Evolutionary conservation across 1,140 invertebrate genomes (phyloP).

Genomic region (Atta cephalotes): DNA sequence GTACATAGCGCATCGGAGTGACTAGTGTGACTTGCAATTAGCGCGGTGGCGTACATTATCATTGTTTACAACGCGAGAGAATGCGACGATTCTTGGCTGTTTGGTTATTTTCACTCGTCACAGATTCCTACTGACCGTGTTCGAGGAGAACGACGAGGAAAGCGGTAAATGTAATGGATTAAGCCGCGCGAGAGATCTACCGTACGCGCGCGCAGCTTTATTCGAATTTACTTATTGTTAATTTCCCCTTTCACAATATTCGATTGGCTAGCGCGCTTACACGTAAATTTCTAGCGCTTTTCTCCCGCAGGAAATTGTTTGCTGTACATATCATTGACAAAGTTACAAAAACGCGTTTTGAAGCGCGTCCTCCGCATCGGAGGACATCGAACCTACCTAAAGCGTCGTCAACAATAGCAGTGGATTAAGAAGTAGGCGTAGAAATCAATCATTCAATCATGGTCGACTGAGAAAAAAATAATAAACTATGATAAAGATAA

Average conservation of each 20-base stretch:
- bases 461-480: too few relatives aligned
- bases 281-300: constrained; percentile 37
- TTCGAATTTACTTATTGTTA: constrained; percentile 28
- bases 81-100: constrained; percentile 46
- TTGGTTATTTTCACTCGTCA: constrained; percentile 82
- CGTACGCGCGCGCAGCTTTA: not conserved
- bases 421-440: too few relatives aligned
- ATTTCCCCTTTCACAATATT: not conserved
- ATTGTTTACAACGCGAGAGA: constrained; percentile 63
- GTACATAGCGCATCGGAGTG: not conserved
- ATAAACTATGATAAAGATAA: too few relatives aligned
- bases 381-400: not conserved
- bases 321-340: not conserved
- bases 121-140: constrained; percentile 84
- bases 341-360: not conserved
- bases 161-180: constrained; percentile 64
- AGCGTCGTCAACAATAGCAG: too few relatives aligned
- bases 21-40: constrained; percentile 2
- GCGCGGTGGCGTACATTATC: constrained; percentile 27
- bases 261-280: not conserved
- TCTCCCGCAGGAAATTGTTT: not conserved
- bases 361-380: not conserved
- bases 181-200: constrained; percentile 15
- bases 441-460: too few relatives aligned
- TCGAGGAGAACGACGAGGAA: constrained; percentile 69